Percentiles rank a stretch among this genome's conserved stretches.
Evolutionary conservation across 2,113 vertebrate species (phyloP).

Genomic region (Corythaixoides concolor): DNA sequence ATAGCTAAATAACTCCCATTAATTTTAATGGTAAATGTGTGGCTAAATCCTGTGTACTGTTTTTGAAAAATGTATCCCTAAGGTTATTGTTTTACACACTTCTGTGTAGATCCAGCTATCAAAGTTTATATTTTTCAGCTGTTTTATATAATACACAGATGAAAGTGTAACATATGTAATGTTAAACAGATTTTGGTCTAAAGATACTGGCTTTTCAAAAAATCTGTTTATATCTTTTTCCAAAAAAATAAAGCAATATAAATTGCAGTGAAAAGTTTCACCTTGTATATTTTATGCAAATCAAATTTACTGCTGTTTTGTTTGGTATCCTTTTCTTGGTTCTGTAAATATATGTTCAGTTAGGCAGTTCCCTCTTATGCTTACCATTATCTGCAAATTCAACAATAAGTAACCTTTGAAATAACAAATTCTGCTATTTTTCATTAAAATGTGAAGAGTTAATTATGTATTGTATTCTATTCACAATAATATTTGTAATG

Average conservation of each 20-base stretch:
- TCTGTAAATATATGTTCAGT: conserved; percentile 43
- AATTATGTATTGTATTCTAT: conserved; percentile 40
- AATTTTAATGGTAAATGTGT: conserved; percentile 66
- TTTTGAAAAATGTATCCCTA: conserved; percentile 53
- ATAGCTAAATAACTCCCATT: conserved; percentile 60
- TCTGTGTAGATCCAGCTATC: conserved; percentile 55
- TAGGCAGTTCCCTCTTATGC: background rate
- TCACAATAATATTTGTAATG: conserved; percentile 52
- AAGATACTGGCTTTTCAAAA: background rate
- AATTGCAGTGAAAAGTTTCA: conserved; percentile 10
- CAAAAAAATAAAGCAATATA: background rate
- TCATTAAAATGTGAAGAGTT: conserved; percentile 60
- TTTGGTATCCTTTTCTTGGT: conserved; percentile 13
- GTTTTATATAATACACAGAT: conserved; percentile 37
- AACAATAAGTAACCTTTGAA: conserved; percentile 51
- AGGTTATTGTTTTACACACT: conserved; percentile 58
- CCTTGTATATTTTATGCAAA: conserved; percentile 39
- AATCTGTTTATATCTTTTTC: background rate
- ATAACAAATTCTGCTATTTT: conserved; percentile 51
- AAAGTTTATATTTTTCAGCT: conserved; percentile 60
- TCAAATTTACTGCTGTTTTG: conserved; percentile 15
- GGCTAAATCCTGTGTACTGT: conserved; percentile 40
- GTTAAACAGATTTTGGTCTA: conserved; percentile 25
- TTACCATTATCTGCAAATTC: conserved; percentile 36
- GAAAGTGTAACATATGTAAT: conserved; percentile 37